Conservation (phyloP, 2,888 invertebrate species). For the Calliphora vomitoria region DNA sequence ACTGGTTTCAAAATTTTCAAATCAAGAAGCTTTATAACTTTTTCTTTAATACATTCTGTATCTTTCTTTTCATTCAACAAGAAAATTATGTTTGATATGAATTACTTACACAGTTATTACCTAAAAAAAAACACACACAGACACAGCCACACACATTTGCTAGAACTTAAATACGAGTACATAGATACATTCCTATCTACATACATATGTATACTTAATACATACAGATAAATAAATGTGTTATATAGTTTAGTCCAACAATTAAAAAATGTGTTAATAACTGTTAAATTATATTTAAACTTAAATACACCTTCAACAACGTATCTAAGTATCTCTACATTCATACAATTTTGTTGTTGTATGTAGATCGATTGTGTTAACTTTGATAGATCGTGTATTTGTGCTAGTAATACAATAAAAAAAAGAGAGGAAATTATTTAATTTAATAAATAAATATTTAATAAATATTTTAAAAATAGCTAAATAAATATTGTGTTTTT, state of each 20-base stretch:
- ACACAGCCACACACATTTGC: too few species aligned
- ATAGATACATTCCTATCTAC: too few species aligned
- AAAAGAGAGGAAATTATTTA: not conserved
- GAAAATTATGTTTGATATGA: conserved; percentile 57
- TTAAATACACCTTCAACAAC: not conserved
- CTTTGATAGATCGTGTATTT: not conserved
- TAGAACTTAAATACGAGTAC: not conserved
- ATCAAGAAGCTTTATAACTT: conserved; percentile 68
- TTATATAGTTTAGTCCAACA: conserved; percentile 26
- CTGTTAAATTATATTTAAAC: conserved; percentile 32
- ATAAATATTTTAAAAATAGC: conserved; percentile 42
- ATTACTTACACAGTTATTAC: not conserved
- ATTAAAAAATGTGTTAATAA: conserved; percentile 51
- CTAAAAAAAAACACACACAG: not conserved
- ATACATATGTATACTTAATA: not conserved
- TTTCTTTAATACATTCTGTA: conserved; percentile 28
- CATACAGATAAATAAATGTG: conserved; percentile 18
- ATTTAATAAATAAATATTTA: conserved; percentile 14
- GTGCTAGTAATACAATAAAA: not conserved
- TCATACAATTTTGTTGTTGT: not conserved
- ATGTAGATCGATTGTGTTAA: not conserved
- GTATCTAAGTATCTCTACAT: not conserved
- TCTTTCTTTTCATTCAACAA: conserved; percentile 30
- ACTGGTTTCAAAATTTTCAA: conserved; percentile 78
- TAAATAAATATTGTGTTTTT: conserved; percentile 20